Evolutionary conservation across 2,888 invertebrate genomes (phyloP).

Genomic region (Hylaea fasciaria): DNA sequence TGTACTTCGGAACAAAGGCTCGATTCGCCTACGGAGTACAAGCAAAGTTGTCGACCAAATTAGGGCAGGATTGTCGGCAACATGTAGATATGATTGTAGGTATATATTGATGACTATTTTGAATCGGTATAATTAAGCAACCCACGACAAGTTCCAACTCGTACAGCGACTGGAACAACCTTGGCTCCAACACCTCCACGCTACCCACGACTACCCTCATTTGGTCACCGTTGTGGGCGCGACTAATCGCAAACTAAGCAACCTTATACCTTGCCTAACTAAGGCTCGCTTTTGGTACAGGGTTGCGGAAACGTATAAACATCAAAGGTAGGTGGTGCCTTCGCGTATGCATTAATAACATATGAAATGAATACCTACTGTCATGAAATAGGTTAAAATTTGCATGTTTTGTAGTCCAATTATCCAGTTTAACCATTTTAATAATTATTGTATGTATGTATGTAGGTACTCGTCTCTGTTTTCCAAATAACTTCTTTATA

Average conservation of each 20-base stretch:
- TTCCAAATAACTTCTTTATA: too few species aligned
- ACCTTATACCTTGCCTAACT: conserved; percentile 76
- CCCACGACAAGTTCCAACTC: conserved; percentile 74
- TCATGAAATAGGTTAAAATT: too few species aligned
- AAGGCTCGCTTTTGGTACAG: conserved; percentile 72
- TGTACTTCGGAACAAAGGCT: conserved; percentile 25
- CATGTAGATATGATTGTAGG: conserved; percentile 14
- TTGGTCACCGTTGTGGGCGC: conserved; percentile 81
- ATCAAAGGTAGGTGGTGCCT: conserved; percentile 71
- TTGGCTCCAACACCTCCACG: conserved; percentile 82
- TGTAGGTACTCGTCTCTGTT: too few species aligned
- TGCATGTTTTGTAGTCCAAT: too few species aligned
- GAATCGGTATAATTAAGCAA: conserved; percentile 76
- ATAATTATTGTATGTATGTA: too few species aligned
- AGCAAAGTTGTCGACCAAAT: conserved; percentile 20
- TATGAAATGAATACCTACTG: neutral
- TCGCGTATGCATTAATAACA: conserved; percentile 56
- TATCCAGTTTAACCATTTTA: too few species aligned
- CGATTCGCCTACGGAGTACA: conserved; percentile 10
- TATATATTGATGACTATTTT: conserved; percentile 63
- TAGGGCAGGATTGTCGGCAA: conserved; percentile 21
- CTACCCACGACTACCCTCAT: conserved; percentile 83
- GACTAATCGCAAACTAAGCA: conserved; percentile 77
- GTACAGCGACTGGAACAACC: conserved; percentile 80
- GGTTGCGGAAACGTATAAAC: conserved; percentile 73